Base-by-base conservation (phyloP, 2,113 vertebrate species). In the Mugil cephalus region DNA sequence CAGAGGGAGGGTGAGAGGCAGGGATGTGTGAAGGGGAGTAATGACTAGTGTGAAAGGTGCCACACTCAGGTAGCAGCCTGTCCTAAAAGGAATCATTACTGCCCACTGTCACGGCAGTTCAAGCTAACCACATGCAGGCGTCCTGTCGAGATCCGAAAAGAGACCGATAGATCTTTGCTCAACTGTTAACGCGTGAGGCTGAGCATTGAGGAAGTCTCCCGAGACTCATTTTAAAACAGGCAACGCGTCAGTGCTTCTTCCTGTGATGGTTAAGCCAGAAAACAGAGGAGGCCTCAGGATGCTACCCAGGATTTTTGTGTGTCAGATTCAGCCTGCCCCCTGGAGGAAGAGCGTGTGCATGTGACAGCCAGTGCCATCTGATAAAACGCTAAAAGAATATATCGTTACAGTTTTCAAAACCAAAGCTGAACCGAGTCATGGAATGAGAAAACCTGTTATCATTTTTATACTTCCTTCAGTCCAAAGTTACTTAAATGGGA, bases 261-360 rank as follows among this genome's bases (percentile, higher is more conserved):
- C 10, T 46, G 18, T 30, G 43, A 68, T 30, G 40, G 52, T 43
- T 18, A 65, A 34, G 42, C 47, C 39, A 21, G 39, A 48, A n/a
- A 42, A 60, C 35, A 42, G 38, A 68, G 10, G 70, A 61, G 19
- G 52, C 13, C 61, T 71, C 47, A 55, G 24, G 53, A 67, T 58
- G 59, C 21, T 54, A n/a, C 21, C 9, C 30, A 51, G 30, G 7
- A 60, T 51, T 34, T 9, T 34, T 50, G 56, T 80, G 67, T 43
- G 45, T 87, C 69, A 75, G 85, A 77, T 69, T 17, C 45, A 86
- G 80, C 40, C 60, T 91, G 91, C 87, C 91, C 89, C 84, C 90
- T 93, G 74, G 90, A 92, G 93, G 89, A 86, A 1, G 10, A 43
- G 14, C 17, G 1, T 34, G 47, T 45, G 24, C n/a, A 69, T 45